A percentile compares a stretch with the other conserved stretches of the same genome.
These are phyloP conservation scores for Dolichoris vasculosae DNA, from an alignment of 1,140 invertebrate genomes.

Conservation along the genomic window DNA sequence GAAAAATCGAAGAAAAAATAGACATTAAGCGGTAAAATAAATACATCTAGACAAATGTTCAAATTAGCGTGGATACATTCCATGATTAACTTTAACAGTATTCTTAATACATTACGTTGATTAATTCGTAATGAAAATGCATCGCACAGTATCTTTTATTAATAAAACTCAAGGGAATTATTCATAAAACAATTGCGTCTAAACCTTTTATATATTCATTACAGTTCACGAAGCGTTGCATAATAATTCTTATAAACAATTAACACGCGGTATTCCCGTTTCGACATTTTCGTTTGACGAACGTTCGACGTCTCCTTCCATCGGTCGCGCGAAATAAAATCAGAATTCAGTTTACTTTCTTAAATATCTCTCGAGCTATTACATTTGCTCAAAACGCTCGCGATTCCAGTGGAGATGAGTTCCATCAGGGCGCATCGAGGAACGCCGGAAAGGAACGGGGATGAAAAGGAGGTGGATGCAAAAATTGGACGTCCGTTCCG, in stretches of 20 bases:
- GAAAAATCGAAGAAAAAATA: neutral
- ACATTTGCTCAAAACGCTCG: too few species aligned
- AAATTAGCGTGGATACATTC: neutral
- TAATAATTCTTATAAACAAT: neutral
- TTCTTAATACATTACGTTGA: neutral
- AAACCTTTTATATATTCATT: neutral
- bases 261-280: neutral
- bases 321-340: too few species aligned
- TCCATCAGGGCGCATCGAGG: neutral
- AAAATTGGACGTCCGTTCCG: neutral
- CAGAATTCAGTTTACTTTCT: too few species aligned
- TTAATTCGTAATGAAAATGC: neutral
- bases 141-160: neutral
- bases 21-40: too few species aligned
- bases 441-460: neutral
- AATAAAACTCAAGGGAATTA: neutral
- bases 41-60: too few species aligned
- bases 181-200: neutral
- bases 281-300: too few species aligned
- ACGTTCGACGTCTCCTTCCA: too few species aligned
- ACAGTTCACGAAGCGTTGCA: neutral
- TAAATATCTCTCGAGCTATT: too few species aligned
- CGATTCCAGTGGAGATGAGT: too few species aligned
- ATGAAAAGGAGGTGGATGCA: neutral
- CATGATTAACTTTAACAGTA: neutral